A percentile compares a stretch with the other conserved stretches of the same genome.
These are phyloP conservation scores for Myotis pilosus DNA, from an alignment of 2,797 vertebrate genomes.

Conservation along the genomic window DNA sequence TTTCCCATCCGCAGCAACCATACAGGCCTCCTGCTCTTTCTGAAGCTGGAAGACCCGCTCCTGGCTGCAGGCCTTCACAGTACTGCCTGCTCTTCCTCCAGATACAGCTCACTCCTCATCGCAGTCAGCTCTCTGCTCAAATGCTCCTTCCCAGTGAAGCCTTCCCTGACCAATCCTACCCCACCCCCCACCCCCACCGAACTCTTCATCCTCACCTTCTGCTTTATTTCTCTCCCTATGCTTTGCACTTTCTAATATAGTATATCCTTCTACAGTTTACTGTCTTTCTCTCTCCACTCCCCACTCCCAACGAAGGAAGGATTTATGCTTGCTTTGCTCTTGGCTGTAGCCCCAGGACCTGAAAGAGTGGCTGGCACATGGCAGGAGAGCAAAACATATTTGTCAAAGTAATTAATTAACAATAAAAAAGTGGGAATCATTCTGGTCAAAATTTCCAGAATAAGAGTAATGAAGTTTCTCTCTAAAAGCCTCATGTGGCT, in stretches of 20 bases:
- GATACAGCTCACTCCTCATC: not conserved
- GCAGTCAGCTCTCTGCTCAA: not conserved
- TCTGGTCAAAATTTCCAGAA: not conserved
- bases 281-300: not conserved
- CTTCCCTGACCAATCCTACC: not conserved
- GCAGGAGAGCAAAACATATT: not conserved
- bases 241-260: not conserved
- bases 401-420: not conserved
- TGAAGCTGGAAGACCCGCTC: not conserved
- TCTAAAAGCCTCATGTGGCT: not conserved
- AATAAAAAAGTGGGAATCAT: not conserved
- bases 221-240: not conserved
- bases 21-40: not conserved
- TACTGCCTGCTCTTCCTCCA: not conserved
- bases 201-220: not conserved
- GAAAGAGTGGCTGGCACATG: not conserved
- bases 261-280: not conserved
- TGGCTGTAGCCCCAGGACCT: not conserved
- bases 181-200: too few species aligned
- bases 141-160: not conserved
- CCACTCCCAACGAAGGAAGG: rapidly evolving
- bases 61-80: not conserved
- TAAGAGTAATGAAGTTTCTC: not conserved
- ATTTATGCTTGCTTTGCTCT: not conserved
- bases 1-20: too few species aligned